phyloP scores from a whole-genome alignment of 2,113 vertebrate species.

The Plecturocebus donacophilus region DNA sequence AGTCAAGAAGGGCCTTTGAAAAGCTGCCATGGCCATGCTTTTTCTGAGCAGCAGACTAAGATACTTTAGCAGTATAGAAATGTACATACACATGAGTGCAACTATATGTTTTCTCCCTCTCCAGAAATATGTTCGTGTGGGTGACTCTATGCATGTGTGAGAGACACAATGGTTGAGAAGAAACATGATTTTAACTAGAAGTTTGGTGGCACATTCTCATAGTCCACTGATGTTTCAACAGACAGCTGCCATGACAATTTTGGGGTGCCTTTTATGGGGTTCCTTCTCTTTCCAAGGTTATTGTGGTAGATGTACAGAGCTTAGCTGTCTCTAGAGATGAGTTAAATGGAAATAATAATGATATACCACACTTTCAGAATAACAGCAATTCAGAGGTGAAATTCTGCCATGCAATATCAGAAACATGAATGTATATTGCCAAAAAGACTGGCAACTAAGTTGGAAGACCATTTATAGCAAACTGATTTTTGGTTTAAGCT shows the following conservation, averaged over 20 bases:
- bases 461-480: not conserved
- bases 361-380: not conserved
- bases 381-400: conserved; percentile 3
- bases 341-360: not conserved
- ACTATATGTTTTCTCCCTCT: not conserved
- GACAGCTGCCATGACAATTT: not conserved
- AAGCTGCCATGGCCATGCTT: conserved; percentile 10
- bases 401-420: not conserved
- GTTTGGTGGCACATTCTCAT: not conserved
- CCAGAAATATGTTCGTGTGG: not conserved
- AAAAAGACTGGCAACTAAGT: not conserved
- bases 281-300: conserved; percentile 7
- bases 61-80: not conserved
- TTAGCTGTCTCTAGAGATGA: not conserved
- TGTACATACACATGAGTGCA: not conserved
- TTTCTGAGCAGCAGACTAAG: not conserved
- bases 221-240: not conserved
- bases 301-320: not conserved
- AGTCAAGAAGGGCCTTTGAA: not conserved
- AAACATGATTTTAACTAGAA: not conserved
- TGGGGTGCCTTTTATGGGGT: not conserved
- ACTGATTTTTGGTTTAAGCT: not conserved
- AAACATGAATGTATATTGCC: not conserved
- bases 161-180: not conserved
- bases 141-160: not conserved